Base-by-base conservation (phyloP, 2,113 vertebrate genomes). In the Orientallactaga bullata region DNA sequence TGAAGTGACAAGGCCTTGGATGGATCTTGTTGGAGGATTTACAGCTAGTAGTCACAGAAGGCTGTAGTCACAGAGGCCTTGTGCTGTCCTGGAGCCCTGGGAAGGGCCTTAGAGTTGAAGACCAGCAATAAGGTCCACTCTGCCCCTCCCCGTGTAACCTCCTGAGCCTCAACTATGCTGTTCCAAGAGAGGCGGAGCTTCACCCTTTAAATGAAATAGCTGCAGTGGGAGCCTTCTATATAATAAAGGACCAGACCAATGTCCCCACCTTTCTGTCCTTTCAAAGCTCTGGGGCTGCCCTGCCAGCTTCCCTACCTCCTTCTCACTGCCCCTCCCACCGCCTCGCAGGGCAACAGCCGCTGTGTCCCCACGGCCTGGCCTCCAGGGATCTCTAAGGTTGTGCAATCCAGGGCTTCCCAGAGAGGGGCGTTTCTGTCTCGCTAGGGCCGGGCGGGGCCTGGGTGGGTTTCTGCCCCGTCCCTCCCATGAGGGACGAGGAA, bases 401-500 rank as follows among this genome's bases (percentile, higher is more conserved):
- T 3, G 5, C n/a, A 66, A 39, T 24, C 79, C 30, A 8, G 74
- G 42, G n/a, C 10, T 66, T 60, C 2, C 63, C 5, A 60, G 51
- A 18, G 32, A 87, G n/a, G 30, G 30, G 6, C 26, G 35, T 73
- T 9, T 80, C 88, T 77, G 28, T 60, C 73, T 65, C 47, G 35
- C 47, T 72, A 58, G 42, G 32, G 35, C 83, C 65, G 58, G 71
- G 51, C 2, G 0, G 55, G 85, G 66, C 65, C 60, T 74, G 20
- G 30, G 85, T 58, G 15, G 66, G 78, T 69, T 92, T 63, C 71
- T 68, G 65, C 80, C 37, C 60, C 66, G 51, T 47, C 37, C 47
- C 60, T 90, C 71, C 77, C 6, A 3, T 37, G 91, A 73, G 68
- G 47, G 39, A 63, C 9, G 32, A 95, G 90, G 85, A 91, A 74